phyloP scores from a whole-genome alignment of 2,113 vertebrate species.

The Aptenodytes forsteri region DNA sequence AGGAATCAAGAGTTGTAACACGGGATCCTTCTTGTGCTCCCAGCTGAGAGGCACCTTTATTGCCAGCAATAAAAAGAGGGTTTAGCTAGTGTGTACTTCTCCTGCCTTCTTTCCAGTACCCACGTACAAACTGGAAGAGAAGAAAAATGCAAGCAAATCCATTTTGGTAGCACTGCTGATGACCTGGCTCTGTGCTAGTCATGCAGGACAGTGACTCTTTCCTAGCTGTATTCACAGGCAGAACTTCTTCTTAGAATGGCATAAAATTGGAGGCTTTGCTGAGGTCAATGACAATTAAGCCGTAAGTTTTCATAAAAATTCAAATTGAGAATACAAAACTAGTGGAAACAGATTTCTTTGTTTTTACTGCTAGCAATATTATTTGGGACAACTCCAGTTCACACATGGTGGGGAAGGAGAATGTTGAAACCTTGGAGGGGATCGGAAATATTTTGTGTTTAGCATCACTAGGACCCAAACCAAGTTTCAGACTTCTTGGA shows the following conservation, averaged over 20 bases:
- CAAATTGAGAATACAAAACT: too few species aligned
- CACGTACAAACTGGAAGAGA: background rate
- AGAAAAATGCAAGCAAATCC: background rate
- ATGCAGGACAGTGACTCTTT: background rate
- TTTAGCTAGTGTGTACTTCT: background rate
- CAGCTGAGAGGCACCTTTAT: background rate
- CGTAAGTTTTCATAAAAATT: rapidly evolving
- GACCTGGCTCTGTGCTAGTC: background rate
- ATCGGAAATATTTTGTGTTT: background rate
- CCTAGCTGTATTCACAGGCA: background rate
- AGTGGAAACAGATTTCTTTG: background rate
- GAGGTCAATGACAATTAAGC: background rate
- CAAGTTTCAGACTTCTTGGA: background rate
- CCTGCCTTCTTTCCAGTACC: background rate
- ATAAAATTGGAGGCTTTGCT: background rate
- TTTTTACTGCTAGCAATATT: background rate
- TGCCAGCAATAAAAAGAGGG: background rate
- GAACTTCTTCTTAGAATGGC: background rate
- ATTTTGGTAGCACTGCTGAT: background rate
- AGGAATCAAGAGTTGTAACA: background rate
- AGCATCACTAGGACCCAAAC: background rate
- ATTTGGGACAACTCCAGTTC: background rate
- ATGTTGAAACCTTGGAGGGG: background rate
- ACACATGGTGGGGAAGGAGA: background rate
- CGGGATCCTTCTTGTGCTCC: background rate